A percentile compares a stretch with the other conserved stretches of the same genome.
These are phyloP conservation scores for Philypnodon macrostomus DNA, from an alignment of 2,797 vertebrate species.

Conservation along the genomic window DNA sequence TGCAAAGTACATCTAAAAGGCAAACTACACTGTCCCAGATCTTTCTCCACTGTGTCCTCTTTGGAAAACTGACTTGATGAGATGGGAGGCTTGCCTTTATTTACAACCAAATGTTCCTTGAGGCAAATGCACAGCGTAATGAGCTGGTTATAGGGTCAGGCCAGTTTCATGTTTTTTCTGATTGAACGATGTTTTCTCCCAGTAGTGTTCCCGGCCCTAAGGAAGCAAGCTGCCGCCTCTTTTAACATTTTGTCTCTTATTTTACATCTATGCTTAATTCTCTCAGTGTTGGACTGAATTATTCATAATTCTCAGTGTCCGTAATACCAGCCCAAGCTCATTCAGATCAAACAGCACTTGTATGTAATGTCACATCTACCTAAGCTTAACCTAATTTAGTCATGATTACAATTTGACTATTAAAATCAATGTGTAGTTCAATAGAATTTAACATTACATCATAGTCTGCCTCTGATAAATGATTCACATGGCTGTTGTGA, in stretches of 20 bases:
- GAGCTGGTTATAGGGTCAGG: constrained; percentile 24
- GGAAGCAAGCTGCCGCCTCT: constrained; percentile 18
- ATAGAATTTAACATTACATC: too few species aligned
- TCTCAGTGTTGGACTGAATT: neutral
- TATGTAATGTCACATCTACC: too few species aligned
- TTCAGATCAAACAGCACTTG: too few species aligned
- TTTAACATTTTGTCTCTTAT: constrained; percentile 20
- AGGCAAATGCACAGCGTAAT: constrained; percentile 36
- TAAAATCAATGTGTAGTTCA: too few species aligned
- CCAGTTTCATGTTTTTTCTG: constrained; percentile 26
- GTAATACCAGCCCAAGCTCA: neutral
- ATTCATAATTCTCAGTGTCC: constrained; percentile 22
- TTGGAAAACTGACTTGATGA: constrained; percentile 25
- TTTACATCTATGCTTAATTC: constrained; percentile 12
- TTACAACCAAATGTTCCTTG: constrained; percentile 41
- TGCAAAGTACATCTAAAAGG: constrained; percentile 31
- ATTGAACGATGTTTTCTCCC: constrained; percentile 47
- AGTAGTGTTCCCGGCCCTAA: constrained; percentile 14
- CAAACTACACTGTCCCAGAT: constrained; percentile 19
- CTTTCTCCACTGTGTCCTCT: constrained; percentile 28
- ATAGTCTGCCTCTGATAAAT: too few species aligned
- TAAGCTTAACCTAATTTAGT: too few species aligned
- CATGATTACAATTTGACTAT: too few species aligned
- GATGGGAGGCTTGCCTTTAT: constrained; percentile 51
- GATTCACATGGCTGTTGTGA: too few species aligned